These are phyloP conservation scores for Baronia brevicornis DNA, from an alignment of 2,888 invertebrate genomes.

Conservation along the genomic window DNA sequence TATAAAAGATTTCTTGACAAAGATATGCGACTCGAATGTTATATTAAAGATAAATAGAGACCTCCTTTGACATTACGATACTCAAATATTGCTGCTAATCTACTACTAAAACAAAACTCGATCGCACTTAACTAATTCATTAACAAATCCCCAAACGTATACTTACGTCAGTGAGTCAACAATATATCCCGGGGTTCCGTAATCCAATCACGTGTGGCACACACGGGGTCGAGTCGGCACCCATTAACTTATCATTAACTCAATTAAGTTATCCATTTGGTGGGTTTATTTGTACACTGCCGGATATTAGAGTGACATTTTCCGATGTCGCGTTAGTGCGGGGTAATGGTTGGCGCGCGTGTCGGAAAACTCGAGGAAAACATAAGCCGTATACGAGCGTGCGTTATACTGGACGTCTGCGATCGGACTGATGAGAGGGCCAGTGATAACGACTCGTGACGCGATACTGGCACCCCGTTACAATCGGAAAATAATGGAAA, in stretches of 20 bases:
- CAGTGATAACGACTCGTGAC: slow-evolving; percentile 54
- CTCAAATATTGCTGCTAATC: slow-evolving; percentile 33
- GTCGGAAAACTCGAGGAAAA: slow-evolving; percentile 46
- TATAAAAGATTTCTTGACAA: slow-evolving; percentile 10
- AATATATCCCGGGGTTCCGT: slow-evolving; percentile 50
- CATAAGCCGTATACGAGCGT: slow-evolving; percentile 35
- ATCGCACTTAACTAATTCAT: slow-evolving; percentile 44
- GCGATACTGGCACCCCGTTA: slow-evolving; percentile 39
- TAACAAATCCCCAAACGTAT: slow-evolving; percentile 39
- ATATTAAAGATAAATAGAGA: slow-evolving; percentile 45
- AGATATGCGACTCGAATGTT: slow-evolving; percentile 19
- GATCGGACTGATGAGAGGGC: slow-evolving; percentile 49
- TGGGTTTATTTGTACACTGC: slow-evolving; percentile 44
- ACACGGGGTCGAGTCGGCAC: slow-evolving; percentile 41
- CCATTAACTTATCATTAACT: slow-evolving; percentile 59
- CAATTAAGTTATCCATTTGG: slow-evolving; percentile 25
- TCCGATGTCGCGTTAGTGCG: slow-evolving; percentile 29
- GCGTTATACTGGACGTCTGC: slow-evolving; percentile 43
- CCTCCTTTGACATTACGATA: slow-evolving; percentile 44
- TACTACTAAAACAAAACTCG: slow-evolving; percentile 27
- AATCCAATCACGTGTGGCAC: slow-evolving; percentile 60
- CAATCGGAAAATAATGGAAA: slow-evolving; percentile 68
- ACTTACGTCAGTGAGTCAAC: slow-evolving; percentile 57
- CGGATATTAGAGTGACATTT: slow-evolving; percentile 58
- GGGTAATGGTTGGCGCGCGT: slow-evolving; percentile 30